Base-by-base conservation (phyloP, 2,797 vertebrate species). In the Streptopelia turtur region DNA sequence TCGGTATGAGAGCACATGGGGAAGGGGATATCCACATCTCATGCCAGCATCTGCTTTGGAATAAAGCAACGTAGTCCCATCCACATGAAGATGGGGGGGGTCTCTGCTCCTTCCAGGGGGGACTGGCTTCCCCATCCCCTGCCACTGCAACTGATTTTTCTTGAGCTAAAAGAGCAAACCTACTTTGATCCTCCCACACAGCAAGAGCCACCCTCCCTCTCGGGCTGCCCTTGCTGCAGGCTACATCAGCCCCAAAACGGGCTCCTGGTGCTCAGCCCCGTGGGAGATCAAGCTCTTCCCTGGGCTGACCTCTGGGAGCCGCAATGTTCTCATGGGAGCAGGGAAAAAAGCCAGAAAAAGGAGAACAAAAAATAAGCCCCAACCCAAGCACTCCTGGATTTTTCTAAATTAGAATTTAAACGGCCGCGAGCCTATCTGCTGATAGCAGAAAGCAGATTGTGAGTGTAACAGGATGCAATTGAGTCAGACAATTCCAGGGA, bases 371-470 rank as follows among this genome's bases (percentile, higher is more conserved):
- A 68, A 53, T 39, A 72, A 61, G 6, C 35, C 30, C 30, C 56
- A 66, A 52, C 23, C 30, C 16, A 87, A 96, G 45, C 1, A 0
- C 35, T 94, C 81, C 93, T 39, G 27, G 64, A 89, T 90, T 94
- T 87, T 96, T 88, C 90, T 91, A 96, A 97, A 97, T 93, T 76
- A 94, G 90, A 97, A 95, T 83, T 94, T 94, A 96, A 97, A 95
- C 18, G 33, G 92, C 91, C 97, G 96, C 90, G 96, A 96, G 91
- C 84, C 95, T 97, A 87, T 90, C 80, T 90, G 81, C 87, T 0
- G 43, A 95, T 69, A 97, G 95, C 95, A 96, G 92, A 96, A 97
- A 97, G 96, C 98, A 98, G 97, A 98, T 97, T 98, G 97, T 61
- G 83, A 97, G 95, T 88, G 85, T 96, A 96, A 95, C 83, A 31